Evolutionary conservation across 2,888 invertebrate genomes (phyloP).

Genomic region (Elysia crispata): DNA sequence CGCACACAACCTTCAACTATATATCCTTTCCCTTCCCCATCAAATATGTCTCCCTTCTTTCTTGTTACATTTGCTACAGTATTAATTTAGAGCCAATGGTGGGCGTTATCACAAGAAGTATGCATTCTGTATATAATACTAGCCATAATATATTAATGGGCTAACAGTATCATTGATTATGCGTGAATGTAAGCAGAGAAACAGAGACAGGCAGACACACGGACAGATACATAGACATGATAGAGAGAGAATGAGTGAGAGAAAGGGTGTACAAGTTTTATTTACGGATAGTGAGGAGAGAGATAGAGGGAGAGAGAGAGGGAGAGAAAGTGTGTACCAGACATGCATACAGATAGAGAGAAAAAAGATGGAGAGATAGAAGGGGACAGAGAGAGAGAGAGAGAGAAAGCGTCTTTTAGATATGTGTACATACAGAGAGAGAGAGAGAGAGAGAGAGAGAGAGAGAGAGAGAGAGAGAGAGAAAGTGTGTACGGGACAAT

Average conservation of each 20-base stretch:
- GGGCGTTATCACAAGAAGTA: too few species aligned
- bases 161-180: too few species aligned
- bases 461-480: conserved; percentile 35
- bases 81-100: too few species aligned
- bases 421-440: background rate
- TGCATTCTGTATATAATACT: too few species aligned
- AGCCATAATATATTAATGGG: too few species aligned
- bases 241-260: conserved; percentile 14
- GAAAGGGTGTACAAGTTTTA: conserved; percentile 14
- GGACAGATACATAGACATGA: conserved; percentile 20
- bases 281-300: background rate
- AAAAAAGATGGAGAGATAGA: conserved; percentile 3
- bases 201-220: conserved; percentile 15
- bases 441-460: conserved; percentile 46
- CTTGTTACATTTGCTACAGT: too few species aligned
- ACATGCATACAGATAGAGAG: background rate
- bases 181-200: background rate
- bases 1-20: too few species aligned
- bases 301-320: conserved; percentile 50
- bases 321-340: background rate
- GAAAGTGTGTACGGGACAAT: too few species aligned
- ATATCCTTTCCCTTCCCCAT: too few species aligned
- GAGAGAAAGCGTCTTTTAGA: conserved; percentile 33
- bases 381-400: background rate
- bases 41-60: too few species aligned